phyloP scores from a whole-genome alignment of 1,140 invertebrate species.

The Psix sp. region DNA sequence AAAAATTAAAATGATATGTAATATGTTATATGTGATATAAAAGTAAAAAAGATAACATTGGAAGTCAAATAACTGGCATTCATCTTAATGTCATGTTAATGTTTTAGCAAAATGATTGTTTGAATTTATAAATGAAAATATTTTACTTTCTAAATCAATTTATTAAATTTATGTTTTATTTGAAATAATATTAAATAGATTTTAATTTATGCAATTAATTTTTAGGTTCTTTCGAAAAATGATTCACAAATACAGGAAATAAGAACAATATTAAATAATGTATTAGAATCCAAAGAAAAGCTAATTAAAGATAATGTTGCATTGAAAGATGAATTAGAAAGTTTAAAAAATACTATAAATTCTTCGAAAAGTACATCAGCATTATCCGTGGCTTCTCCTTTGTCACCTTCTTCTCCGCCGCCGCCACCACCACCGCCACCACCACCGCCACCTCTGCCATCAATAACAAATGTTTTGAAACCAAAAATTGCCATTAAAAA shows the following conservation, averaged over 20 bases:
- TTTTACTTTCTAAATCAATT: too few species aligned
- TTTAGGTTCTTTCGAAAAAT: constrained; percentile 1
- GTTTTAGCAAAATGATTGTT: too few species aligned
- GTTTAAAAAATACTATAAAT: constrained; percentile 30
- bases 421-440: constrained; percentile 46
- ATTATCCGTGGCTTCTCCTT: too few species aligned
- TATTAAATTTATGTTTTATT: too few species aligned
- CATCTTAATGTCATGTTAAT: too few species aligned
- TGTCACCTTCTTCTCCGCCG: constrained; percentile 10
- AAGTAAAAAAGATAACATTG: too few species aligned
- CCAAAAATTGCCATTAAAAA: constrained; percentile 12
- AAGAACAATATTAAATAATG: background rate
- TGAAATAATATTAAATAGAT: background rate
- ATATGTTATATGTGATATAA: too few species aligned
- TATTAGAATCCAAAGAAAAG: background rate
- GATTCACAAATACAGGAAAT: background rate
- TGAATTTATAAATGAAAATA: too few species aligned
- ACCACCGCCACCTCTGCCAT: constrained; percentile 18
- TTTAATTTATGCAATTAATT: background rate
- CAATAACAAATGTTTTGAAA: background rate
- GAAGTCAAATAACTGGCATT: too few species aligned
- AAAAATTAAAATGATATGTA: background rate
- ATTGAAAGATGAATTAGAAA: background rate
- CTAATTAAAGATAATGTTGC: too few species aligned
- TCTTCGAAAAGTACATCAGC: constrained; percentile 1